Percentiles rank a stretch among this genome's conserved stretches.
phyloP scores from a whole-genome alignment of 2,113 vertebrate genomes.

The Leptobrachium leishanense region DNA sequence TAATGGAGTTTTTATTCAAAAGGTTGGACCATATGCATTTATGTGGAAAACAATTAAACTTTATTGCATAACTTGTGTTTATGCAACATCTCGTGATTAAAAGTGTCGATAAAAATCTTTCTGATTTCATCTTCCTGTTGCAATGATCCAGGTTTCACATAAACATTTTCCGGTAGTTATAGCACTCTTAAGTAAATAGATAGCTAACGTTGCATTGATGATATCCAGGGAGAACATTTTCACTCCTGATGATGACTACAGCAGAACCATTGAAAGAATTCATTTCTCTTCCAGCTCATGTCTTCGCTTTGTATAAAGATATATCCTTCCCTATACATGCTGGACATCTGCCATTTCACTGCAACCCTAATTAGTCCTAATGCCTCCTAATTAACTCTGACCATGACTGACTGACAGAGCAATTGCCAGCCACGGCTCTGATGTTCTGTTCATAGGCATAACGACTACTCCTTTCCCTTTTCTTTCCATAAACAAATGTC shows the following conservation, averaged over 20 bases:
- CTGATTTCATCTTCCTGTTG: too few species aligned
- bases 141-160: too few species aligned
- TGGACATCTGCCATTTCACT: not conserved
- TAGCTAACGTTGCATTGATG: too few species aligned
- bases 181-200: too few species aligned
- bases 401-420: not conserved
- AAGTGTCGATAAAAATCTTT: too few species aligned
- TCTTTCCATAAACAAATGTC: not conserved
- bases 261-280: not conserved
- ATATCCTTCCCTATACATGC: not conserved
- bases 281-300: not conserved
- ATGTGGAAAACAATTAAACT: too few species aligned
- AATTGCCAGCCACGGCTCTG: not conserved
- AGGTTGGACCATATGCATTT: too few species aligned
- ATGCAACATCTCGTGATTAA: too few species aligned
- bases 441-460: not conserved
- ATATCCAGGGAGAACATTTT: not conserved
- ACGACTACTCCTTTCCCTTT: not conserved
- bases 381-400: not conserved
- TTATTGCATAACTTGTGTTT: too few species aligned
- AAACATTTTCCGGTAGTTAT: too few species aligned
- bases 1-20: too few species aligned
- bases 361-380: not conserved
- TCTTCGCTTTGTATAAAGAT: not conserved
- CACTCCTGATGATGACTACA: not conserved